phyloP scores from a whole-genome alignment of 2,888 invertebrate species.

The Eledone cirrhosa region DNA sequence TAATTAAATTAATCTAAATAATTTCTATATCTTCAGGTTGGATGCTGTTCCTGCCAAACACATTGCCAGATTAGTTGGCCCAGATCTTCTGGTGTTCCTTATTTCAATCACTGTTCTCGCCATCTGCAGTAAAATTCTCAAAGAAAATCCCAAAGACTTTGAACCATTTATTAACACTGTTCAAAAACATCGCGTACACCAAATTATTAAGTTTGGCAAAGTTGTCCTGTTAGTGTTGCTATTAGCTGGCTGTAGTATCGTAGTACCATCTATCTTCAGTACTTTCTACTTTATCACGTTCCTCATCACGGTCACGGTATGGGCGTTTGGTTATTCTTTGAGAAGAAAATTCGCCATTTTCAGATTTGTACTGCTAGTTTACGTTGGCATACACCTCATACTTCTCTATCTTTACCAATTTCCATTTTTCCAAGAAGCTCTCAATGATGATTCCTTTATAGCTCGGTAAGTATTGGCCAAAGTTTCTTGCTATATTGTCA shows the following conservation, averaged over 20 bases:
- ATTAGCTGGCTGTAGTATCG: slow-evolving; percentile 71
- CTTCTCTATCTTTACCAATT: slow-evolving; percentile 84
- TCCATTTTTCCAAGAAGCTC: slow-evolving; percentile 78
- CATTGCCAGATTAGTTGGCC: slow-evolving; percentile 57
- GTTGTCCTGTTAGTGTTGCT: slow-evolving; percentile 52
- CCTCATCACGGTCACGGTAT: slow-evolving; percentile 78
- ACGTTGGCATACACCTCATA: slow-evolving; percentile 80
- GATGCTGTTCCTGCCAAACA: slow-evolving; percentile 47
- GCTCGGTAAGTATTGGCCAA: slow-evolving; percentile 74
- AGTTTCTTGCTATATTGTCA: no score
- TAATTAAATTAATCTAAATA: neutral
- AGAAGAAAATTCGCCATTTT: slow-evolving; percentile 77
- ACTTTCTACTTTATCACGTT: slow-evolving; percentile 89
- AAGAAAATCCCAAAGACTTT: slow-evolving; percentile 35
- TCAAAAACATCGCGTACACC: slow-evolving; percentile 37
- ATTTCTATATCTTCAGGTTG: slow-evolving; percentile 45
- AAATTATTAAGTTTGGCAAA: slow-evolving; percentile 49
- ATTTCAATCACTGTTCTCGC: slow-evolving; percentile 53
- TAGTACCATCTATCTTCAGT: slow-evolving; percentile 84
- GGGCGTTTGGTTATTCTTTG: slow-evolving; percentile 79
- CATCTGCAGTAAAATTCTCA: slow-evolving; percentile 46
- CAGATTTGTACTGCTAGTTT: slow-evolving; percentile 68
- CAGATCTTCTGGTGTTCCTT: slow-evolving; percentile 58
- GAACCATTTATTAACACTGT: slow-evolving; percentile 34
- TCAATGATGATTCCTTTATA: slow-evolving; percentile 76